Base-by-base conservation (phyloP, 2,113 vertebrate genomes). In the Zingel zingel region DNA sequence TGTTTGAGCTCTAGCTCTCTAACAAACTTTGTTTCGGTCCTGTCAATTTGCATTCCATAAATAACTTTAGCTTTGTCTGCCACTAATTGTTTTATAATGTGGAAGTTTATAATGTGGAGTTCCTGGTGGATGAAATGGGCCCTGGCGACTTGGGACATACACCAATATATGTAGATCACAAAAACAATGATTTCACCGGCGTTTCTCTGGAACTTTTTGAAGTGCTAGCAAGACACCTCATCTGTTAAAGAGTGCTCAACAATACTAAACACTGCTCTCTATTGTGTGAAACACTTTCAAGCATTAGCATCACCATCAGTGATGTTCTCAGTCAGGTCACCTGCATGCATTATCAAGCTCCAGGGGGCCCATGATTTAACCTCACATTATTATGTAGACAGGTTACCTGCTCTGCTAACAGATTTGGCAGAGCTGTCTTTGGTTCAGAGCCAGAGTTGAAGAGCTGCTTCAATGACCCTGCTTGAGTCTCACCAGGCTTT, bases 381-480 rank as follows among this genome's bases (percentile, higher is more conserved):
- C 66, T 70, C n/a, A 39, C 36, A 79, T 86, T 84, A 76, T 65
- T 71, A 77, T 25, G 71, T 57, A 61, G 36, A 56, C 48, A 13
- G 73, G 68, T 69, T 76, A 54, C 9, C 54, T 77, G 79, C 81
- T 75, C 48, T 59, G 67, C 39, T 58, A 81, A 81, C 74, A 62
- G 36, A 79, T 76, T 59, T 45, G 62, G 65, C 59, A 74, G 61
- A 56, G 58, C 30, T 10, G 25, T 30, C 30, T 63, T n/a, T 70
- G 70, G 66, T 74, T 45, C 30, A 13, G 13, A 70, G 65, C 61
- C 51, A 74, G 45, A 51, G 59, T 27, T 74, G 69, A 58, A 72
- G 9, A 57, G 68, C 72, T 75, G 54, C 57, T 36, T 54, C 14
- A 27, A 56, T 30, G 45, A 57, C 45, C 3, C 19, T 15, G 30